Base-by-base conservation (phyloP, 1,140 invertebrate genomes). In the Propsilocerus akamusi region DNA sequence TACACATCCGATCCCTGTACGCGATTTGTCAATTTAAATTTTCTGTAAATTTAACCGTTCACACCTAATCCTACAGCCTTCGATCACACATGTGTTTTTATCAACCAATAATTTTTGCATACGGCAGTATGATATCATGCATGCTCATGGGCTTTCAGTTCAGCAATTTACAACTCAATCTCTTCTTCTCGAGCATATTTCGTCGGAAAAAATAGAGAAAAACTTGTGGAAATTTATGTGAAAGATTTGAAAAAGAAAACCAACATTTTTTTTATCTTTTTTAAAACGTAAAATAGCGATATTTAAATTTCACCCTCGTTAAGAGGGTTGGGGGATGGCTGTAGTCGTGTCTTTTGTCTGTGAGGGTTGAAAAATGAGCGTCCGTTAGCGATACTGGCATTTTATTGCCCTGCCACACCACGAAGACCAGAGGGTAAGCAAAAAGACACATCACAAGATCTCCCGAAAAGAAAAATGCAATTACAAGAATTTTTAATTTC, bases 11-110 rank as follows among this genome's bases (percentile, higher is more conserved):
- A n/a, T n/a, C n/a, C n/a, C n/a, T n/a, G n/a, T n/a, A n/a, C n/a
- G n/a, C n/a, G n/a, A n/a, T n/a, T n/a, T n/a, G n/a, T n/a, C n/a
- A n/a, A n/a, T n/a, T n/a, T n/a, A n/a, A n/a, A n/a, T n/a, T n/a
- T n/a, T n/a, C n/a, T n/a, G n/a, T n/a, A n/a, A n/a, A n/a, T n/a
- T n/a, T n/a, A n/a, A n/a, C n/a, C n/a, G n/a, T n/a, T n/a, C n/a
- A n/a, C n/a, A n/a, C n/a, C n/a, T 41, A 41, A 41, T 41, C 34
- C 34, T 41, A 30, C 28, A 41, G 17, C 17, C n/a, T n/a, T n/a
- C 34, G 34, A 41, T 41, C 34, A 41, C 34, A 41, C n/a, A n/a
- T n/a, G n/a, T 41, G 34, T 41, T 14, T 41, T 41, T 41, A 41
- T 41, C 34, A 41, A 41, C 6, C 34, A 41, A 41, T 41, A 41